Conservation (phyloP, 2,888 invertebrate genomes). For the Agrochola macilenta region DNA sequence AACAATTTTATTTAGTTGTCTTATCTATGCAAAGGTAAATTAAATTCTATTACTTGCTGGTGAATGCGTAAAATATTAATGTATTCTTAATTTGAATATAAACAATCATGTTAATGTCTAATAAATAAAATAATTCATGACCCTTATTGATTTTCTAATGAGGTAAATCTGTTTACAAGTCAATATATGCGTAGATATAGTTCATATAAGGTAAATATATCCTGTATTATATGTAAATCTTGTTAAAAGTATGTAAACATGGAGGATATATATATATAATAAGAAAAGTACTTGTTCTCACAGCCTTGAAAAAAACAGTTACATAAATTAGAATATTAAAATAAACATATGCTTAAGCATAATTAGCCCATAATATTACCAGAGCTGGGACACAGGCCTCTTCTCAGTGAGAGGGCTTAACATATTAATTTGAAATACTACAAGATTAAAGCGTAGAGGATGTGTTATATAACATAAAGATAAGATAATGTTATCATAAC, state of each 20-base stretch:
- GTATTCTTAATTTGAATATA: constrained; percentile 35
- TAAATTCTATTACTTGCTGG: not conserved
- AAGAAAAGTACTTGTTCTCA: not conserved
- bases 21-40: constrained; percentile 13
- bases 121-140: not conserved
- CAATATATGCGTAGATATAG: not conserved
- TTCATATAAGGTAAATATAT: not conserved
- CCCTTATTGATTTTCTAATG: not conserved
- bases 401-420: not conserved
- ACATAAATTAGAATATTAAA: not conserved
- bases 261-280: not conserved
- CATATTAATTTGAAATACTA: not conserved
- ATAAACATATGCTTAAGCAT: not conserved
- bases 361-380: not conserved
- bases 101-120: not conserved
- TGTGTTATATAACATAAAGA: not conserved
- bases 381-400: not conserved
- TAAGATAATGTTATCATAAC: constrained; percentile 29
- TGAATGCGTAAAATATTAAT: constrained; percentile 1
- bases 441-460: not conserved
- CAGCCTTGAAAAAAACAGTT: not conserved
- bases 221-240: not conserved
- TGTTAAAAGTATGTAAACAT: not conserved
- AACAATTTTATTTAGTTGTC: constrained; percentile 8
- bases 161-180: not conserved